Evolutionary conservation across 2,797 vertebrate genomes (phyloP), one percentile per base, ranked within the genome.

Genomic region (Muscicapa comitata): DNA sequence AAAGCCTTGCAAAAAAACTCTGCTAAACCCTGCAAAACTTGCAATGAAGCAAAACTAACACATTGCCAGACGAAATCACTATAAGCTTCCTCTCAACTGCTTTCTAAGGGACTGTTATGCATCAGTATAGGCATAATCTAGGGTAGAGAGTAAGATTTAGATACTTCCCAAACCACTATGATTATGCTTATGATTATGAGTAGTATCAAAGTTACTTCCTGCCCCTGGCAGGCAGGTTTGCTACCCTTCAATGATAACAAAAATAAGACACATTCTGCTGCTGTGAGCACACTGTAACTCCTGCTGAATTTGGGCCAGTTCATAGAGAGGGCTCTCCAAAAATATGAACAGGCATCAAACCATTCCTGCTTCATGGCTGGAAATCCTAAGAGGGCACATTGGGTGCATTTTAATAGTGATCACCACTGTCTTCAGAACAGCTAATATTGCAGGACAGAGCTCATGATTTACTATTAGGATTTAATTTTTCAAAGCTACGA

Each of bases 401-500:
- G 38, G 42, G 7, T 61, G n/a, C 17, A 29, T 48, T 21, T 28
- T n/a, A 84, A 86, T 58, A 65, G 57, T 0, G 0, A 42, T 7
- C 29, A 65, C 23, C 28, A 23, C 12, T 2, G 4, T 29, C 62
- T 78, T 86, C 80, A 92, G 50, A 83, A 88, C 10, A 83, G 23
- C 28, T 58, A 85, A 40, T 58, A 48, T 3, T 76, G 65, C 42
- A 75, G 29, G 35, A 77, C 12, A 57, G 38, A 80, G 24, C 76
- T 7, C 2, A 35, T 15, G 11, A 43, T 38, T 74, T 88, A 83
- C 48, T 42, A 29, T 29, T n/a, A 45, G 10, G 15, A 67, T 48
- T 17, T 21, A 12, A 38, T 54, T 77, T 85, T 77, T 76, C 63
- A 67, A 85, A 94, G 35, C 24, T 76, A 23, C 1, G 5, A 38